These are phyloP conservation scores for Drosophila eugracilis DNA, from an alignment of 1,140 invertebrate species.

Conservation along the genomic window DNA sequence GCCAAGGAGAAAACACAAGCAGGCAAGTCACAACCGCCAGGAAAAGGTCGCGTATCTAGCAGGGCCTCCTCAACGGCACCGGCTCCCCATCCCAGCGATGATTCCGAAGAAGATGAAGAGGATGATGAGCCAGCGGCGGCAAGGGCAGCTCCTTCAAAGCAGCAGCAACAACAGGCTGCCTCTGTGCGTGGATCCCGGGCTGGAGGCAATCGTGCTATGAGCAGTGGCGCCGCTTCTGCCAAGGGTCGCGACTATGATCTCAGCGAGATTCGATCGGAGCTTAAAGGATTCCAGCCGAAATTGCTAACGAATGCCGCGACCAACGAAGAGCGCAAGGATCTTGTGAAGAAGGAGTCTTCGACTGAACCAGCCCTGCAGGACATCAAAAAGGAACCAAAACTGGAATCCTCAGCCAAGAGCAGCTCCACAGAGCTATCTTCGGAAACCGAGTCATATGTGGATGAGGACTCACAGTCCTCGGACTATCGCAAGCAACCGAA, in stretches of 20 bases:
- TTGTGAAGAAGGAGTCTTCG: conserved; percentile 37
- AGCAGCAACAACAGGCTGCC: conserved; percentile 45
- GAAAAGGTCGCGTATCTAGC: conserved; percentile 2
- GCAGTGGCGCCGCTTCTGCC: conserved; percentile 66
- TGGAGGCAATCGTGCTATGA: conserved; percentile 56
- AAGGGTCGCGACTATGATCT: conserved; percentile 92
- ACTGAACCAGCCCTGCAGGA: conserved; percentile 6
- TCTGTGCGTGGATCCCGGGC: conserved; percentile 49
- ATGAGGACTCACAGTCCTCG: conserved; percentile 83
- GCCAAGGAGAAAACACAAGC: conserved; percentile 31
- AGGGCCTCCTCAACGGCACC: conserved; percentile 22
- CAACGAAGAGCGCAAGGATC: conserved; percentile 49
- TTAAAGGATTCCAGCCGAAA: conserved; percentile 89
- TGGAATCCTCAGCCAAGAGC: conserved; percentile 56
- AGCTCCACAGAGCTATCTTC: conserved; percentile 78
- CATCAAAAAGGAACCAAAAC: conserved; percentile 63
- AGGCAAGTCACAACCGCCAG: conserved; percentile 14
- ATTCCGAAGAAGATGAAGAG: conserved; percentile 52
- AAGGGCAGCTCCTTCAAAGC: conserved; percentile 19
- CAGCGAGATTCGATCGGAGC: conserved; percentile 92
- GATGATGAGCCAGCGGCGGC: not conserved
- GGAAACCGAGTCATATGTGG: conserved; percentile 77
- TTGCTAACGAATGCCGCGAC: conserved; percentile 18
- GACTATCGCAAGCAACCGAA: conserved; percentile 58
- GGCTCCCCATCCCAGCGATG: conserved; percentile 38